These are phyloP conservation scores for Whitmania pigra DNA, from an alignment of 1,140 invertebrate genomes.

Conservation along the genomic window DNA sequence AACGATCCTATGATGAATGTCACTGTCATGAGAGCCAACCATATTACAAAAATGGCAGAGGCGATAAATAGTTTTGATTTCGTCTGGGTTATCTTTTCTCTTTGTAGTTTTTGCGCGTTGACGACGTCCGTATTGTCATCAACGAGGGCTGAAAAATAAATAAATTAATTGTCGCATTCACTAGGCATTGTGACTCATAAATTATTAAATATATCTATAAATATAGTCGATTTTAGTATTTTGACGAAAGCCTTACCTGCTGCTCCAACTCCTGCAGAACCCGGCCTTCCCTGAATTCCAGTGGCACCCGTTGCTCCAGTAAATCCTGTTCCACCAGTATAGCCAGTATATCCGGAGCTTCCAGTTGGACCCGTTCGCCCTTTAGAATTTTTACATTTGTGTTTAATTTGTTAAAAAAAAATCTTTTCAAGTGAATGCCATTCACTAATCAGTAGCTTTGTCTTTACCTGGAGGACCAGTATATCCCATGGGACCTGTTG, in stretches of 20 bases:
- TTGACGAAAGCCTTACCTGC: too few relatives aligned
- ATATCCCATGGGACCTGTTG: slow-evolving; percentile 50
- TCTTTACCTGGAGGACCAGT: slow-evolving; percentile 48
- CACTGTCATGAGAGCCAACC: slow-evolving; percentile 2
- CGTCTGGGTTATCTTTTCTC: slow-evolving; percentile 5
- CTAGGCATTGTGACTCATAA: too few relatives aligned
- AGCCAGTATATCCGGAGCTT: background rate
- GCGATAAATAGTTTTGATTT: background rate
- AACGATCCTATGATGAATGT: background rate
- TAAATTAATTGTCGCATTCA: too few relatives aligned
- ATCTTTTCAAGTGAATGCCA: background rate
- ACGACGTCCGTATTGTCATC: background rate
- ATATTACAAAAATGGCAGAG: background rate
- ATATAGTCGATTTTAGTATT: too few relatives aligned
- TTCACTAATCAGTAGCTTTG: background rate
- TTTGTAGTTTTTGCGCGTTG: background rate
- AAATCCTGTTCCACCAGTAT: background rate
- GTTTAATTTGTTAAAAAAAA: background rate
- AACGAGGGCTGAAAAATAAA: background rate
- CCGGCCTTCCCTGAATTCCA: background rate
- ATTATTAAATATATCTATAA: too few relatives aligned
- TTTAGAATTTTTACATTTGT: background rate
- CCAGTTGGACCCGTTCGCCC: background rate
- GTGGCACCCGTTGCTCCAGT: background rate
- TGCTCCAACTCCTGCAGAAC: too few relatives aligned